Percentiles rank a stretch among this genome's conserved stretches.
Evolutionary conservation across 1,140 invertebrate species (phyloP).

Genomic region (Drosophila murphyi): DNA sequence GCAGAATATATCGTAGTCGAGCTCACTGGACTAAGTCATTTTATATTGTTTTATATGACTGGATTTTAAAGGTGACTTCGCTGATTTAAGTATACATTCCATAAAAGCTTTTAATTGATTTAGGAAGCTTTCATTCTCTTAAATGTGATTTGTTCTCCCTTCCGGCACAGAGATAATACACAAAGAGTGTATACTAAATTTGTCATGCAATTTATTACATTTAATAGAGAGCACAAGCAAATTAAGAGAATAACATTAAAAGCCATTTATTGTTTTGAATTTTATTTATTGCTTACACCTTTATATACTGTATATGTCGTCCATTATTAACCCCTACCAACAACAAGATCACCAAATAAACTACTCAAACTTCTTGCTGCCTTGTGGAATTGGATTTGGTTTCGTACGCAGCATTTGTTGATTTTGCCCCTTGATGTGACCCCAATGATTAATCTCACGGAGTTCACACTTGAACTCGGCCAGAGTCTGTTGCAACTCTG

Average conservation of each 20-base stretch:
- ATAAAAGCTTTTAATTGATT: neutral
- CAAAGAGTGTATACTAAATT: neutral
- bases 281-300: neutral
- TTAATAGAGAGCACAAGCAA: neutral
- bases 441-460: constrained; percentile 86
- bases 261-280: neutral
- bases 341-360: neutral
- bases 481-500: constrained; percentile 88
- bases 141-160: neutral
- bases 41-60: neutral
- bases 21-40: too few relatives aligned
- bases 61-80: neutral
- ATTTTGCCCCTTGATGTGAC: constrained; percentile 89
- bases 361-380: constrained; percentile 53
- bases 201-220: neutral
- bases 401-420: constrained; percentile 86
- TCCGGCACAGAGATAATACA: neutral
- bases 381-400: constrained; percentile 80
- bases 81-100: neutral
- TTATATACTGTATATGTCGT: neutral
- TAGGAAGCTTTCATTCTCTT: neutral
- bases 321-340: neutral
- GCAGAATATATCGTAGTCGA: too few relatives aligned
- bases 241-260: neutral
- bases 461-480: constrained; percentile 88